Base-by-base conservation (phyloP, 2,113 vertebrate genomes). In the Lampris incognitus region DNA sequence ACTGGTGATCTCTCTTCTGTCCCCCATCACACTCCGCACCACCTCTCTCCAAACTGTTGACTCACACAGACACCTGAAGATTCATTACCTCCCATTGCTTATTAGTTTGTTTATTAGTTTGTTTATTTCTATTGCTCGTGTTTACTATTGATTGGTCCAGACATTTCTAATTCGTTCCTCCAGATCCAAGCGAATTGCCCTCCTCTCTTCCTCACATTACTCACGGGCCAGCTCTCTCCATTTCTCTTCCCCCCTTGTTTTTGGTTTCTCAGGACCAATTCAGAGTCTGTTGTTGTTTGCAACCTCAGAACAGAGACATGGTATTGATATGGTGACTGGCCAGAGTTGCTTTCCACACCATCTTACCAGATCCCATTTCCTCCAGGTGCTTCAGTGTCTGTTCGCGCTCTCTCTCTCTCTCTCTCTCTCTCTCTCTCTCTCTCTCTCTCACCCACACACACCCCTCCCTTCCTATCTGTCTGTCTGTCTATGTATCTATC, bases 341-440 rank as follows among this genome's bases (percentile, higher is more conserved):
- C 72, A 83, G 77, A 79, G 73, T 85, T 85, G 73, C 81, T 73
- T 73, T 36, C 81, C 68, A 54, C 66, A 84, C 86, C 75, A 88
- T 82, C 84, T 86, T 83, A 81, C 85, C 82, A 60, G 76, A 74
- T 93, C 87, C 84, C 90, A 93, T 92, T 93, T 93, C 73, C 91
- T 93, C 73, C 91, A 94, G 93, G 93, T 92, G 86, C 90, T 90
- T 90, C 89, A 84, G 73, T 89, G 79, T 92, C 81, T 76, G 78
- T 79, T 91, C 83, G 85, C 24, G 49, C 38, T 67, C 66, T 71
- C 4, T 66, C 36, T 58, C 10, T 72, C 11, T 4, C 10, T 36
- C 8, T 6, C 5, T 5, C 62, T 1, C 50, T 77, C 68, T 82
- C 67, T 77, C 63, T 73, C 60, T 87, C 73, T 78, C 79, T 84